Percentiles rank a stretch among this genome's conserved stretches.
Conservation (phyloP, 2,113 vertebrate genomes). For the Callorhinus ursinus region DNA sequence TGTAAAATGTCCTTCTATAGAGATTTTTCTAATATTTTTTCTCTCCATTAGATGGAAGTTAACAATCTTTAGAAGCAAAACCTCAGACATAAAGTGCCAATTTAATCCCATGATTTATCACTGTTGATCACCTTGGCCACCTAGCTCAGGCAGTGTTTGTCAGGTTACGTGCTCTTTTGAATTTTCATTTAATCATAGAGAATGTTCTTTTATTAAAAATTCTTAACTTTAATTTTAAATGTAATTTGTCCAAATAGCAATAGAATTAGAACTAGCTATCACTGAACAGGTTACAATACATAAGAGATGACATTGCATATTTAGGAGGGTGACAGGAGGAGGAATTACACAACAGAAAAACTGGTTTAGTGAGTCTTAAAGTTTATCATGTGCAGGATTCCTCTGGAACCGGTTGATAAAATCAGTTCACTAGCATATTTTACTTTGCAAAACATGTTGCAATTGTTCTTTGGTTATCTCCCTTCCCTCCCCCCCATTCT, state of each 20-base stretch:
- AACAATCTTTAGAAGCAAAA: not conserved
- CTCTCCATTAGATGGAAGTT: not conserved
- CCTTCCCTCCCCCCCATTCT: fast-evolving
- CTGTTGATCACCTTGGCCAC: not conserved
- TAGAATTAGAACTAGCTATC: not conserved
- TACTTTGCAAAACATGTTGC: constrained; percentile 26
- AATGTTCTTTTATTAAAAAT: not conserved
- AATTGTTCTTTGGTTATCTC: not conserved
- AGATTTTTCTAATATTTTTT: constrained; percentile 8
- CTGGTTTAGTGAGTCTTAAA: constrained; percentile 48
- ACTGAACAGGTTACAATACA: not conserved
- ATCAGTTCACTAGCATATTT: constrained; percentile 19
- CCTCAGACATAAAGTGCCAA: not conserved
- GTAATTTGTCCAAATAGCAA: not conserved
- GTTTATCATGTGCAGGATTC: not conserved
- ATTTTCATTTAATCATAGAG: constrained; percentile 18
- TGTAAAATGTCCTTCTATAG: not conserved
- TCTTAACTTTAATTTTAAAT: constrained; percentile 44
- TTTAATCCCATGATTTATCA: not conserved
- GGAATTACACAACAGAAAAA: constrained; percentile 47
- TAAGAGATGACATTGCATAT: constrained; percentile 18
- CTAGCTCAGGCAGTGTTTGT: not conserved
- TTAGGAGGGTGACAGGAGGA: not conserved
- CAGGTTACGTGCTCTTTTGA: not conserved
- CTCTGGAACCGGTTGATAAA: not conserved